Percentiles rank a stretch among this genome's conserved stretches.
Evolutionary conservation across 2,888 invertebrate species (phyloP).

Genomic region (Muschampia plurimacula): DNA sequence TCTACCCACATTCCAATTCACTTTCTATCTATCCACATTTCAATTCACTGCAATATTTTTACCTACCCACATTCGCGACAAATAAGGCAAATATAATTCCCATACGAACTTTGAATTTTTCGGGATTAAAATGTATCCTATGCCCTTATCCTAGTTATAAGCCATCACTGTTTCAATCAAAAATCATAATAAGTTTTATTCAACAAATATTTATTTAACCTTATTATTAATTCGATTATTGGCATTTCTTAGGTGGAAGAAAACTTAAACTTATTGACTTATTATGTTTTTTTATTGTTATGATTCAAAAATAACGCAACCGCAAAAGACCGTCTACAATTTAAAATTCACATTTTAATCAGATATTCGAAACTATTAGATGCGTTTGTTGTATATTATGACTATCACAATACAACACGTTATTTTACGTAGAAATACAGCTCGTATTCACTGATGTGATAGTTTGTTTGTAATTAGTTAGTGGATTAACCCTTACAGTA

Average conservation of each 20-base stretch:
- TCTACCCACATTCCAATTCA: no score
- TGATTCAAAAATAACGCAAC: neutral
- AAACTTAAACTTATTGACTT: neutral
- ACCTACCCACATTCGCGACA: no score
- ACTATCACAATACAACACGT: neutral
- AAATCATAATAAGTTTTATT: no score
- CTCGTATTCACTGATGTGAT: slow-evolving; percentile 2
- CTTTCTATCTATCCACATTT: no score
- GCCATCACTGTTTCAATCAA: no score
- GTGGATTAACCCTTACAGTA: neutral
- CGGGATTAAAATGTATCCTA: no score
- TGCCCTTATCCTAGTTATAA: no score
- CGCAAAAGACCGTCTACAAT: neutral
- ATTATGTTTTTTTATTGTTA: neutral
- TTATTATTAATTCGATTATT: neutral
- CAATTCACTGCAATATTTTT: no score
- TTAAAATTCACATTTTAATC: neutral
- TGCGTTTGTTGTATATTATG: neutral
- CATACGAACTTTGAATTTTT: no score
- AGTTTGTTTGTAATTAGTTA: neutral
- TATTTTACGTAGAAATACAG: neutral
- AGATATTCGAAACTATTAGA: neutral
- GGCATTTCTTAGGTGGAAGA: neutral
- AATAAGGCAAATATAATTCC: no score
- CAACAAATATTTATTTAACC: no score